Evolutionary conservation across 2,113 vertebrate species (phyloP).

Genomic region (Irena cyanogastra): DNA sequence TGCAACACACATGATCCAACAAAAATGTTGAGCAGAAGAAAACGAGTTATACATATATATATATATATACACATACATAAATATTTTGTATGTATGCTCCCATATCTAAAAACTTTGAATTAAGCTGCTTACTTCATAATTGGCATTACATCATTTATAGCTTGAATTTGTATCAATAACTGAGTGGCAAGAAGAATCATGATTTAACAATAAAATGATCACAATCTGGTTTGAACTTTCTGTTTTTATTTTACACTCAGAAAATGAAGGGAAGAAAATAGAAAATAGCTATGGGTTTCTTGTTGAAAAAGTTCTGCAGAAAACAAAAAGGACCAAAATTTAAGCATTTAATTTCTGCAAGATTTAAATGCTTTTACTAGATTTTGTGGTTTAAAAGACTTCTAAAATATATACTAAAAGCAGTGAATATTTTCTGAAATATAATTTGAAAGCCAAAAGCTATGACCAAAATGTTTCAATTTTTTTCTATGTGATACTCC

Average conservation of each 20-base stretch:
- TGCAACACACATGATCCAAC: neutral
- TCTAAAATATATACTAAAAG: neutral
- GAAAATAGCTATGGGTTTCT: neutral
- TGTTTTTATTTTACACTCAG: neutral
- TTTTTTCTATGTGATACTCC: neutral
- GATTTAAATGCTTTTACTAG: neutral
- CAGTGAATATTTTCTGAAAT: neutral
- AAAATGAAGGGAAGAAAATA: neutral
- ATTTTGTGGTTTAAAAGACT: neutral
- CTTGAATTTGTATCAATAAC: neutral
- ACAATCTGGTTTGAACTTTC: neutral
- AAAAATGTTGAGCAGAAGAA: neutral
- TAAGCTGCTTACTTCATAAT: neutral
- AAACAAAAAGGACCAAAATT: neutral
- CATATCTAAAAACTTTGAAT: neutral
- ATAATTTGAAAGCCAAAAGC: neutral
- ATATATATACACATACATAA: too few species aligned
- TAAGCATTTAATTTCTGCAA: neutral
- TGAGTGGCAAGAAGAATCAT: neutral
- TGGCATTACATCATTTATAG: neutral
- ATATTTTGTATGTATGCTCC: neutral
- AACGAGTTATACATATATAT: neutral
- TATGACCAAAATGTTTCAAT: neutral
- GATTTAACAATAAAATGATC: neutral
- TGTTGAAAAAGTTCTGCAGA: neutral